Evolutionary conservation across 2,113 vertebrate species (phyloP), one percentile per base, ranked within the genome.

Genomic region (Bubo scandiacus): DNA sequence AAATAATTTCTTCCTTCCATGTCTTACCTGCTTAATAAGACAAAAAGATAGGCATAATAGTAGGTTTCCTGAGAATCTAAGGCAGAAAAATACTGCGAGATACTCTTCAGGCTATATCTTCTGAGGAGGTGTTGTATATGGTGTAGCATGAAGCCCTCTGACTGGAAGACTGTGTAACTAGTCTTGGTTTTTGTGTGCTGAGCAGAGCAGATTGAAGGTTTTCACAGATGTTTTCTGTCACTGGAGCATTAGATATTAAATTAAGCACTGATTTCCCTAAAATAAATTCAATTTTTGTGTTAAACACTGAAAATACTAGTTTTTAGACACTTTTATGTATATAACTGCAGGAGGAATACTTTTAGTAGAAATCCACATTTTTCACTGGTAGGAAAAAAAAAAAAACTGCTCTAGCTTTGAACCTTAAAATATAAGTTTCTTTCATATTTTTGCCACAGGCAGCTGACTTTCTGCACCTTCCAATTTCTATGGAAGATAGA

Each of bases 141-240:
- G 12, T 13, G 4, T 25, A 59, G 25, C 0, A 0, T 51, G 52
- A 88, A 81, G 22, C 16, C 22, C 5, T 49, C 7, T 79, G 11
- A 32, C 23, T 38, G 36, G 21, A 15, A 86, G 6, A 11, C 10
- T 45, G 3, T 59, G 30, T 63, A 52, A 22, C 10, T 36, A 26
- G 16, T n/a, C 49, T 62, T 61, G 32, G 1, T 12, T 80, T 86
- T 83, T 62, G n/a, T 81, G 25, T 88, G 40, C 27, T 70, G 22
- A 80, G 23, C 34, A 68, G 43, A 63, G 11, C 3, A 2, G 5
- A 42, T 49, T 81, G 63, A 72, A 81, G 34, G 9, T 66, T 93
- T 92, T 80, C 21, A 70, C 32, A 80, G 30, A 63, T 27, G 6
- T 6, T 81, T 49, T 42, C 72, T 89, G 36, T 73, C 34, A 42